A percentile compares a stretch with the other conserved stretches of the same genome.
These are phyloP conservation scores for Procambarus clarkii DNA, from an alignment of 1,140 invertebrate species.

Conservation along the genomic window DNA sequence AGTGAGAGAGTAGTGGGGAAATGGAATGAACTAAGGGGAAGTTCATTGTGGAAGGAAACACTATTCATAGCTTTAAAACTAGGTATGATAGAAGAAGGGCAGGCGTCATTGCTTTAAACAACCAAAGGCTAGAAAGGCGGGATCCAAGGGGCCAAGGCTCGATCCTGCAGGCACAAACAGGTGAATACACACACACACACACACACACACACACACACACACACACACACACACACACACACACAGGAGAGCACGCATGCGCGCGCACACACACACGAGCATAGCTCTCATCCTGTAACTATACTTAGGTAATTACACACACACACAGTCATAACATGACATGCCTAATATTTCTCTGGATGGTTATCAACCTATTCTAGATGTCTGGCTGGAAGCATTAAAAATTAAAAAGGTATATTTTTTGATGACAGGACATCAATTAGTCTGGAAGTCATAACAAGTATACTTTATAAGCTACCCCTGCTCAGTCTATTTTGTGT, in stretches of 20 bases:
- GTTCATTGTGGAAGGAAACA: too few species aligned
- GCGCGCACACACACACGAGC: too few species aligned
- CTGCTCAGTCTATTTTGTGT: not conserved
- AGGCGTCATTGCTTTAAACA: too few species aligned
- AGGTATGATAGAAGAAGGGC: too few species aligned
- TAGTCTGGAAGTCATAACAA: not conserved
- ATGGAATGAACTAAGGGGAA: too few species aligned
- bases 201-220: not conserved
- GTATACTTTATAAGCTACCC: not conserved
- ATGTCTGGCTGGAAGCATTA: constrained; percentile 43
- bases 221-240: too few species aligned
- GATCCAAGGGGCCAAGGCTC: too few species aligned
- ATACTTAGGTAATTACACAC: not conserved
- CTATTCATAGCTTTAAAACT: too few species aligned
- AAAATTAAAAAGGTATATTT: not conserved
- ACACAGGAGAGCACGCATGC: too few species aligned
- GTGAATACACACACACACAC: not conserved
- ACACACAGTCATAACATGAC: not conserved
- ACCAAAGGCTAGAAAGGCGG: too few species aligned
- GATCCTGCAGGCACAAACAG: too few species aligned
- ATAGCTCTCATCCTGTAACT: not conserved
- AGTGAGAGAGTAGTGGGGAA: too few species aligned
- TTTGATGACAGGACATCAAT: not conserved
- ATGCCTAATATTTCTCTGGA: constrained; percentile 16
- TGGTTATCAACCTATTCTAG: constrained; percentile 22